Base-by-base conservation (phyloP, 2,888 invertebrate genomes). In the Griposia aprilina region DNA sequence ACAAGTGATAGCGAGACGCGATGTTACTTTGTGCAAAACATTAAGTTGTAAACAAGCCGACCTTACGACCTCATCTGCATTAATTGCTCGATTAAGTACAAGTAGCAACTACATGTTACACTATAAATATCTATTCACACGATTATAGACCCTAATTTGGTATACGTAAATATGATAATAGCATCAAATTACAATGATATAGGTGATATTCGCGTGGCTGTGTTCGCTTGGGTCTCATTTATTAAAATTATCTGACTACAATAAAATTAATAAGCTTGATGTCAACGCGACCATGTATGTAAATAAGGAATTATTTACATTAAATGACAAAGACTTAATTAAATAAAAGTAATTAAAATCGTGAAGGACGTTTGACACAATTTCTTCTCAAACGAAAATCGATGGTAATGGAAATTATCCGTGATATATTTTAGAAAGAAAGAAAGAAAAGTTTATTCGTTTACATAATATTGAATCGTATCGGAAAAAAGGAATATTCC, bases 51-150 rank as follows among this genome's bases (percentile, higher is more conserved):
- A 84, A 84, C 83, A 83, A 70, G 13, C 41, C 10, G 78, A 88
- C 84, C 88, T 85, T 71, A 74, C 60, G 83, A 88, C 89, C 87
- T 80, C 87, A 86, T 90, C 83, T 84, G 83, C 83, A 87, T 84
- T 89, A 88, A 90, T 85, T 88, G 80, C 80, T 68, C 50, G 74
- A 85, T 87, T 85, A 81, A 67, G 10, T 62, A 78, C 73, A 67
- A 75, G 66, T 77, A 81, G 60, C 76, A 76, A 78, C 65, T 11
- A 62, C 62, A 60, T 74, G 68, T 60, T 36, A 76, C 57, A 76
- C 17, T 41, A 41, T n/a, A 5, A 63, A 50, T 55, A 62, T 76
- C 15, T 41, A 0, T 55, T 26, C 55, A 78, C 15, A 45, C 36
- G 20, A 87, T 70, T 71, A 30, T 74, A 20, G n/a, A 69, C 63